Base-by-base conservation (phyloP, 2,113 vertebrate species). In the Thamnophis sirtalis region DNA sequence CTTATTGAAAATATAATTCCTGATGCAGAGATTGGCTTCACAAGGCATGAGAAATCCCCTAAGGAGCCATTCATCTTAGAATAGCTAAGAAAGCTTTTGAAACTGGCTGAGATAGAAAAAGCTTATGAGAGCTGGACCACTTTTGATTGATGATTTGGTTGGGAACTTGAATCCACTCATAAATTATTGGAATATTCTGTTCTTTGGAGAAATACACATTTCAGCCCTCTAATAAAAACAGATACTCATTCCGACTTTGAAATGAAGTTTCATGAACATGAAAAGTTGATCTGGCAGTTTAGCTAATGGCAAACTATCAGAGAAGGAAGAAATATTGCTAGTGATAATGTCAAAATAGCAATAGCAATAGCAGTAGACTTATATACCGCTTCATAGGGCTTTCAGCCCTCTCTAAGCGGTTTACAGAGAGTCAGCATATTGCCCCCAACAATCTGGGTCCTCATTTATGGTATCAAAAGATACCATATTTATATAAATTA, bases 61-160 rank as follows among this genome's bases (percentile, higher is more conserved):
- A 84, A 92, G 91, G 91, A 84, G 26, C 63, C 87, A 92, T 89
- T 54, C 80, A 89, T 89, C 63, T 89, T 19, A 8, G 19, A 56
- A 58, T 58, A n/a, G 53, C 26, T 50, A 33, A n/a, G 53, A 56
- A 50, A 56, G 87, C 51, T 88, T 88, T 92, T 92, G 91, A 87
- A 92, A 88, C 86, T 88, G 91, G 86, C 50, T 88, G 60, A 87
- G 86, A 88, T 55, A 80, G 91, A 92, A 88, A n/a, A 92, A 84
- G 55, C 87, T 92, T 92, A 89, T 85, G 51, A 92, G 87, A 84
- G 13, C 19, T 60, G 68, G 43, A 58, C 73, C 43, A 6, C 7
- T 63, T 51, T 38, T 89, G 91, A 89, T 63, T 49, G 88, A 92
- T 92, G 91, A 38, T 92, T 92, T 85, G 56, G 51, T 50, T 28